Evolutionary conservation across 2,113 vertebrate species (phyloP), one percentile per base, ranked within the genome.

Genomic region (Muscicapa adusta): DNA sequence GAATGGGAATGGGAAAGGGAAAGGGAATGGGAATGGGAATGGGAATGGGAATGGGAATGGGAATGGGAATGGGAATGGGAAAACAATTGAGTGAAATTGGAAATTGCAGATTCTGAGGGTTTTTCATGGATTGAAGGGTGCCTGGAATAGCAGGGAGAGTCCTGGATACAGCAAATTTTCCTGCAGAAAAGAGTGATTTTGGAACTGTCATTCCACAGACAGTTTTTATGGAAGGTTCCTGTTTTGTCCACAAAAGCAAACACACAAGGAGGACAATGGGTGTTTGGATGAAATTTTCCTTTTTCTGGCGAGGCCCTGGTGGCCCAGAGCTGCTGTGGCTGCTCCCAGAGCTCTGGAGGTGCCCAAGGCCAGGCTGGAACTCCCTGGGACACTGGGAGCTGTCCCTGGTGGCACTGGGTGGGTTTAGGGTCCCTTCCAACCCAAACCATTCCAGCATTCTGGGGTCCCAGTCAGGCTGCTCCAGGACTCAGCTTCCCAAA

Each of bases 131-230:
- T 36, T 51, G 65, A 56, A 58, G 53, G 25, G 10, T 62, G 14
- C 24, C 29, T 63, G 43, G 47, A 47, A 45, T 25, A 51, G 36
- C 6, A 56, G 5, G 47, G 17, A 47, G 28, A 43, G n/a, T 28
- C 17, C 33, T 51, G 51, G 43, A 28, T 25, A 7, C 38, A 63
- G 34, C 5, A 13, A 83, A 15, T 19, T 79, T 60, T 57, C n/a
- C 38, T 48, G 36, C 36, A 36, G 50, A 53, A 75, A 85, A 33
- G 11, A 25, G 4, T 12, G 33, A 34, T 42, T 68, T 90, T 6
- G 36, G 77, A 90, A 28, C n/a, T 53, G 42, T 10, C 0, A 0
- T 68, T 58, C n/a, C 58, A 7, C 7, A 4, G 25, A 4, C 18
- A 9, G 8, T 45, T 85, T n/a, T 34, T 11, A 15, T 1, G 12